Conservation (phyloP, 2,797 vertebrate genomes). For the Poeciliopsis paucimaculata region DNA sequence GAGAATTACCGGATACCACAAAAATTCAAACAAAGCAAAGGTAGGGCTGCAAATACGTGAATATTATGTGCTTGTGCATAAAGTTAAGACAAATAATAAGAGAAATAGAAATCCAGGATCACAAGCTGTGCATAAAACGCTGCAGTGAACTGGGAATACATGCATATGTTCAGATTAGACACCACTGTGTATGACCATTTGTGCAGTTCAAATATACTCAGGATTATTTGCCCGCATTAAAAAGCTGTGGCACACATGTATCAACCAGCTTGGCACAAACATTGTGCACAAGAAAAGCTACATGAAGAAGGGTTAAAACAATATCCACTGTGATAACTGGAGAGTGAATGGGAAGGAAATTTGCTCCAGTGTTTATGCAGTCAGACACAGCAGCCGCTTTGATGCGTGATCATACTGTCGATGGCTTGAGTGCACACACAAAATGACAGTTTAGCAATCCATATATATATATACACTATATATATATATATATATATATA, state of each 20-base stretch:
- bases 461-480: conserved; percentile 38
- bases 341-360: conserved; percentile 70
- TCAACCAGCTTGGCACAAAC: conserved; percentile 24
- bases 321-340: conserved; percentile 71
- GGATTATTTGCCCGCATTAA: conserved; percentile 53
- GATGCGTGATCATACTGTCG: conserved; percentile 73
- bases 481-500: not conserved
- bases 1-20: conserved; percentile 44
- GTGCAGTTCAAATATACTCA: conserved; percentile 35
- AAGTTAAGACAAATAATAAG: conserved; percentile 23
- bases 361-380: conserved; percentile 75
- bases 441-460: conserved; percentile 67
- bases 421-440: conserved; percentile 58
- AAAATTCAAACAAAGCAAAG: conserved; percentile 57
- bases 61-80: not conserved
- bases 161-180: conserved; percentile 19
- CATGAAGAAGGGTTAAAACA: conserved; percentile 73
- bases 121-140: conserved; percentile 26
- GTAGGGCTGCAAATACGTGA: conserved; percentile 24
- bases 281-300: conserved; percentile 12
- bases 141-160: not conserved
- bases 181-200: conserved; percentile 8
- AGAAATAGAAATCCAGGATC: conserved; percentile 6
- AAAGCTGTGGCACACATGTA: conserved; percentile 16
- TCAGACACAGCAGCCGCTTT: conserved; percentile 75